phyloP scores from a whole-genome alignment of 2,113 vertebrate species.

The Ailuropoda melanoleuca region DNA sequence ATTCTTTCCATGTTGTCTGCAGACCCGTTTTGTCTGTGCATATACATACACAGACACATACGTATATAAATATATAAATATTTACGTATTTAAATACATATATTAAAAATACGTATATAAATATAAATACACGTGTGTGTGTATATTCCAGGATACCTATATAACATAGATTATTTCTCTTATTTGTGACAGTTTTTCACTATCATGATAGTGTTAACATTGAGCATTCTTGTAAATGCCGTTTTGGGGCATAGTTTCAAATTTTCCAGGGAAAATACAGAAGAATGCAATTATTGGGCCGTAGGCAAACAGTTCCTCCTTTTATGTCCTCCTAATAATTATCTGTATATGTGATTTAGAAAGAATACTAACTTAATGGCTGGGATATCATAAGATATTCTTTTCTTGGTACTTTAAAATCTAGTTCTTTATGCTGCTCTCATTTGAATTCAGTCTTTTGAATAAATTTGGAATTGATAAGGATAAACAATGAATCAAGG shows the following conservation, averaged over 20 bases:
- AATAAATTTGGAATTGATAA: constrained; percentile 41
- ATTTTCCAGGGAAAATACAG: constrained; percentile 21
- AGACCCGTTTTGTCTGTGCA: neutral
- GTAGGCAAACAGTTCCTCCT: neutral
- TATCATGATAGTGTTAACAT: neutral
- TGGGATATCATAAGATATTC: neutral
- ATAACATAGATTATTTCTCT: neutral
- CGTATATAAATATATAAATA: neutral
- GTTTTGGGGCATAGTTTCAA: neutral
- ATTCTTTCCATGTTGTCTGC: constrained; percentile 5
- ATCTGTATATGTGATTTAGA: neutral
- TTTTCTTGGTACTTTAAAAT: constrained; percentile 17
- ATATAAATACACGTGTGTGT: neutral
- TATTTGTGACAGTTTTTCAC: neutral
- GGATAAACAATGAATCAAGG: neutral
- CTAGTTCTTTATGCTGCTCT: constrained; percentile 9
- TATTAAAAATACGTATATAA: neutral
- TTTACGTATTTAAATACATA: too few species aligned
- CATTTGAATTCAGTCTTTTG: constrained; percentile 33
- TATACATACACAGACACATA: neutral
- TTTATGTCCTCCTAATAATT: neutral
- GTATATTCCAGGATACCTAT: neutral
- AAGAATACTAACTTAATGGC: neutral
- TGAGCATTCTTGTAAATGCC: constrained; percentile 39
- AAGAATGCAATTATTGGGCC: neutral